Percentiles rank a stretch among this genome's conserved stretches.
phyloP scores from a whole-genome alignment of 2,888 invertebrate species.

The Pristionchus japonicus region DNA sequence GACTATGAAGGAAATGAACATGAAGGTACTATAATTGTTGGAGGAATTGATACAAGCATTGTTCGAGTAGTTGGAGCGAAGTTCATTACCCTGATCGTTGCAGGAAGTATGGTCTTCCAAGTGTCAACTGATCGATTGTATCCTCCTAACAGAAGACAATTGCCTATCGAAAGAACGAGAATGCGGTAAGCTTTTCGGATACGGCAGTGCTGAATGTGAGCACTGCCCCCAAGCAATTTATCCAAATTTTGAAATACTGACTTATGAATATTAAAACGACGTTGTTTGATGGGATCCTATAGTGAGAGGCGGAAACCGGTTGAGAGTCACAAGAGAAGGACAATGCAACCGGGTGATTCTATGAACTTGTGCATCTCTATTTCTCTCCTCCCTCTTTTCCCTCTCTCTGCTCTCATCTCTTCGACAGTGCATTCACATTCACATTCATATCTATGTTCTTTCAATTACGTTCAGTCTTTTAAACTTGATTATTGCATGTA shows the following conservation, averaged over 20 bases:
- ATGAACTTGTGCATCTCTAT: background rate
- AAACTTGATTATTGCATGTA: background rate
- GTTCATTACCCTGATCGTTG: too few relatives aligned
- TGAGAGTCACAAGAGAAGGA: background rate
- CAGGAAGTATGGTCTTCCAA: background rate
- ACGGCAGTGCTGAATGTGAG: too few relatives aligned
- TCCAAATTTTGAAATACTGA: too few relatives aligned
- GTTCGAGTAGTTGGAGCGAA: too few relatives aligned
- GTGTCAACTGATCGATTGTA: background rate
- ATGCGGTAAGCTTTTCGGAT: background rate
- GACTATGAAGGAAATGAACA: slow-evolving; percentile 19
- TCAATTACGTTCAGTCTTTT: background rate
- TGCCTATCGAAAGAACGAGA: background rate
- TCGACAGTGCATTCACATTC: background rate
- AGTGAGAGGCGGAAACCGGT: background rate
- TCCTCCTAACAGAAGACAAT: background rate
- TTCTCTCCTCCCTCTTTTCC: too few relatives aligned
- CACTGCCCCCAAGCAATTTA: too few relatives aligned
- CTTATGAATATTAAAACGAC: background rate
- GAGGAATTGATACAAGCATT: too few relatives aligned
- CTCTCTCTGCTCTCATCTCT: background rate
- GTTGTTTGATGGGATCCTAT: background rate
- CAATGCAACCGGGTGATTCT: background rate
- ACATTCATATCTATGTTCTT: background rate
- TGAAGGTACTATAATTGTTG: background rate